These are phyloP conservation scores for Empidonax traillii DNA, from an alignment of 2,113 vertebrate genomes.

Conservation along the genomic window DNA sequence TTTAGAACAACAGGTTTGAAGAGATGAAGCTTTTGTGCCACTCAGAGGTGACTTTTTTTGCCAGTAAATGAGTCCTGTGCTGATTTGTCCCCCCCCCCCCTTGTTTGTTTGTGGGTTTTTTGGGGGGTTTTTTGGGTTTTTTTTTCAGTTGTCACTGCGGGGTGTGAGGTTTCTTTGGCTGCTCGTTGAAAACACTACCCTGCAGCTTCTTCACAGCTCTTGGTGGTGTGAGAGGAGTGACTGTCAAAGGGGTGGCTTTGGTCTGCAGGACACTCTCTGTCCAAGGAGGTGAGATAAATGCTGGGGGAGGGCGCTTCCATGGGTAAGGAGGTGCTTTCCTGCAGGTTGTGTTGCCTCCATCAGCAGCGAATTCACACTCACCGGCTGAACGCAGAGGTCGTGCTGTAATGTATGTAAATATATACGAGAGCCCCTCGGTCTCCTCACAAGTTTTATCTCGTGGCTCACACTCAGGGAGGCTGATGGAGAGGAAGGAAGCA, in stretches of 20 bases:
- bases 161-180: neutral
- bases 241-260: neutral
- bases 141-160: neutral
- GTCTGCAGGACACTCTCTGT: rapidly evolving
- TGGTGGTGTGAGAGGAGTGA: neutral
- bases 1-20: neutral
- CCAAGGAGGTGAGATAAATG: neutral
- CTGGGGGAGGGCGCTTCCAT: neutral
- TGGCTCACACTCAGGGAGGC: neutral
- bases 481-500: neutral
- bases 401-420: neutral
- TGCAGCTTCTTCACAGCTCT: neutral
- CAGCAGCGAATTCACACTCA: rapidly evolving
- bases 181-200: neutral
- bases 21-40: neutral
- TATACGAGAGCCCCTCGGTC: rapidly evolving
- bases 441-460: neutral
- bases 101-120: neutral
- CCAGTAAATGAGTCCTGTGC: neutral
- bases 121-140: neutral
- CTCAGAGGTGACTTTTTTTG: neutral
- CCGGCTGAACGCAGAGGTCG: rapidly evolving
- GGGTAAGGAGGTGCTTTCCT: neutral
- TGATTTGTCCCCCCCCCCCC: neutral
- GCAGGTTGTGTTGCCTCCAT: neutral